Conservation (phyloP, 1,140 invertebrate species). For the Ruditapes philippinarum region DNA sequence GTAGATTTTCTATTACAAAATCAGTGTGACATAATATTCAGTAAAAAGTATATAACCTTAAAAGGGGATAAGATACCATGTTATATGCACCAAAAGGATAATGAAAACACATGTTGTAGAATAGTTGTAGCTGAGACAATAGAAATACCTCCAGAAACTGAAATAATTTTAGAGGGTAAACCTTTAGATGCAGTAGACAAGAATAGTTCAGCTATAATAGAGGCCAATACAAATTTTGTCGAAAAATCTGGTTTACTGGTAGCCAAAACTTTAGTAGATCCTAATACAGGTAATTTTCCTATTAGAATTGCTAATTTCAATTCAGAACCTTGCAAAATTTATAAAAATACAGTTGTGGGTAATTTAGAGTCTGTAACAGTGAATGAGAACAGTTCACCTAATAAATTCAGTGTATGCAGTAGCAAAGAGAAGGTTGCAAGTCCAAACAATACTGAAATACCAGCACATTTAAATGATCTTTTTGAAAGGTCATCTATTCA, state of each 20-base stretch:
- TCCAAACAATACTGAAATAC: neutral
- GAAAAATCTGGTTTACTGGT: neutral
- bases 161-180: neutral
- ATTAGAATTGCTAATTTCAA: constrained; percentile 24
- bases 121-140: neutral
- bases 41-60: neutral
- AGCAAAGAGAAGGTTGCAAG: no score
- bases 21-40: neutral
- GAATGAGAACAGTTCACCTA: no score
- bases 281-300: neutral
- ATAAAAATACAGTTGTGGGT: constrained; percentile 35
- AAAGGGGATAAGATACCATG: neutral
- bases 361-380: constrained; percentile 18
- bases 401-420: no score
- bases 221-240: neutral
- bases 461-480: neutral
- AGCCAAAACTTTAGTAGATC: neutral
- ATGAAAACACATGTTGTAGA: neutral
- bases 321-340: neutral
- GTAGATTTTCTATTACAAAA: constrained; percentile 34
- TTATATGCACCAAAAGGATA: neutral
- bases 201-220: neutral
- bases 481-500: neutral
- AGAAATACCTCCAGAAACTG: neutral
- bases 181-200: neutral